Evolutionary conservation across 2,888 invertebrate genomes (phyloP), one percentile per base, ranked within the genome.

Genomic region (Zaprionus bogoriensis): DNA sequence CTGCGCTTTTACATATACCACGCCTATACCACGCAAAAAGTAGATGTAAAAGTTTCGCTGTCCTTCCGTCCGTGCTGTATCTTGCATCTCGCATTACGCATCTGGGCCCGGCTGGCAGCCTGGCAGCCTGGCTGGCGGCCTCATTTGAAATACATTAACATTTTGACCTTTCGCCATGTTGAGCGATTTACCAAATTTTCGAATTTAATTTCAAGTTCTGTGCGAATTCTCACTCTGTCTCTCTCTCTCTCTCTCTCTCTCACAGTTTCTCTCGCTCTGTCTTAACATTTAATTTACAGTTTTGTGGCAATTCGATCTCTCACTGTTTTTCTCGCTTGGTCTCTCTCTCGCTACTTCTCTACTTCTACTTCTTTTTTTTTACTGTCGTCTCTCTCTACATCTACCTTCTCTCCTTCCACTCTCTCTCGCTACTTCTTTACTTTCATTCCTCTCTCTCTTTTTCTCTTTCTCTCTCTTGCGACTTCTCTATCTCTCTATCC

Each of bases 81-180:
- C 67, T 71, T 45, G 28, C 54, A 64, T 59, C 77, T 77, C 55
- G 51, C 64, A 51, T 61, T 67, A n/a, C n/a, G n/a, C n/a, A n/a
- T n/a, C n/a, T n/a, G n/a, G n/a, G n/a, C n/a, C n/a, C n/a, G n/a
- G n/a, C n/a, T n/a, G n/a, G n/a, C n/a, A n/a, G n/a, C n/a, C 32
- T 36, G 27, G 27, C 27, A 14, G 47, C 45, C n/a, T n/a, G n/a
- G 51, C 36, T 46, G 59, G n/a, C 64, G 73, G 69, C 50, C 65
- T 79, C 77, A 83, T 77, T 80, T 86, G 71, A 86, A 81, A 86
- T 80, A 81, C 84, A 81, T 81, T 86, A 86, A 83, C 77, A 86
- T 86, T 86, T 68, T 83, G 81, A 86, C 86, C 84, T 83, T 80
- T 69, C 48, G 55, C 47, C 44, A 59, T 28, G 27, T 47, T 38